phyloP scores from a whole-genome alignment of 37 sponge, comb jelly and placozoan genomes.

The Spongilla lacustris region DNA sequence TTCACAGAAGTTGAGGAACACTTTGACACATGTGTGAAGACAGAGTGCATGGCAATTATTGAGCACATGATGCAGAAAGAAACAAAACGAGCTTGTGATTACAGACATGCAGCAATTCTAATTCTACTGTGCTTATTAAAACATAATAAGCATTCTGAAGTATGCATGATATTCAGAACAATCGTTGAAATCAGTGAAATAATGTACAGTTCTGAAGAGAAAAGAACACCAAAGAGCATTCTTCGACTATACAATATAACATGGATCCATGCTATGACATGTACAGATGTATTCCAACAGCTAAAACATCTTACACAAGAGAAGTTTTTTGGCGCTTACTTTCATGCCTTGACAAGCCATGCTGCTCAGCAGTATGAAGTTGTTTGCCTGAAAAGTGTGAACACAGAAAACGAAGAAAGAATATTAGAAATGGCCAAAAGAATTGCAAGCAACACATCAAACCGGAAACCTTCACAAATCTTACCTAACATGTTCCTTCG shows the following conservation, averaged over 20 bases:
- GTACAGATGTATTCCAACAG: background rate
- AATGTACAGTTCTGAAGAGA: background rate
- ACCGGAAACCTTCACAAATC: background rate
- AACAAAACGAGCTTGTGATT: constrained; percentile 33
- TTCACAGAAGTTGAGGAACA: background rate
- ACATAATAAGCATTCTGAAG: background rate
- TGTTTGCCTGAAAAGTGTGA: background rate
- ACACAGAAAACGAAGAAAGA: constrained; percentile 27
- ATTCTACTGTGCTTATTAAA: background rate
- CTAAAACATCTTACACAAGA: background rate
- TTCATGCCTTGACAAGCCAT: constrained; percentile 14
- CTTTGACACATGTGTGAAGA: background rate
- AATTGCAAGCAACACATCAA: constrained; percentile 2
- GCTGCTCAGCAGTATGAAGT: constrained; percentile 15
- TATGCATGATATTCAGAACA: constrained; percentile 3
- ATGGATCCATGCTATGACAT: constrained; percentile 9
- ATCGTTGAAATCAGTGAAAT: background rate
- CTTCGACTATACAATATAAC: constrained; percentile 23
- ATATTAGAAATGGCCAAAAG: constrained; percentile 20
- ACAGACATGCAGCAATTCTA: constrained; percentile 24
- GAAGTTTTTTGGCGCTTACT: constrained; percentile 21
- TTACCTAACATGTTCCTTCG: constrained; percentile 23
- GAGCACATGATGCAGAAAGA: background rate
- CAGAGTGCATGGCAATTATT: background rate
- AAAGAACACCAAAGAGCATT: constrained; percentile 4